Evolutionary conservation across 2,113 vertebrate genomes (phyloP).

Genomic region (Natator depressus): DNA sequence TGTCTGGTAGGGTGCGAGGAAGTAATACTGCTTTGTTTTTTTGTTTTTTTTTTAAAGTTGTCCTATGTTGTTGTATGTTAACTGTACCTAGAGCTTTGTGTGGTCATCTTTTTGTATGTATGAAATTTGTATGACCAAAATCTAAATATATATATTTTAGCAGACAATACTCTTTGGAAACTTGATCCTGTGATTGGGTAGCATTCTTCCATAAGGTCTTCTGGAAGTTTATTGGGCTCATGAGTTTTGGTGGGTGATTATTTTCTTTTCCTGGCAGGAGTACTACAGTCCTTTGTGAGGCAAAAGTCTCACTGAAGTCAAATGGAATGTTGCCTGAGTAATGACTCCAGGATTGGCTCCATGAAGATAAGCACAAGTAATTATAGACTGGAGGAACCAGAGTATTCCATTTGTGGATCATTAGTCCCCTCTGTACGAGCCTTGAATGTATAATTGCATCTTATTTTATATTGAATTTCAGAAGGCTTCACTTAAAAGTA

Average conservation of each 20-base stretch:
- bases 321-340: neutral
- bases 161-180: neutral
- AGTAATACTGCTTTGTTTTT: neutral
- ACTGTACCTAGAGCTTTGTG: neutral
- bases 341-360: neutral
- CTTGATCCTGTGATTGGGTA: neutral
- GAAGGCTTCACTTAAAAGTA: neutral
- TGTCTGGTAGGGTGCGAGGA: rapidly evolving
- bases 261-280: neutral
- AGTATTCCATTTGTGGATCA: neutral
- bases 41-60: neutral
- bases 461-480: neutral
- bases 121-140: neutral
- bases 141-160: neutral
- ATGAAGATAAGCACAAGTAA: neutral
- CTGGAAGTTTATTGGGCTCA: neutral
- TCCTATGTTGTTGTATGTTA: neutral
- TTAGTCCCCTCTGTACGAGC: rapidly evolving
- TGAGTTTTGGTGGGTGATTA: neutral
- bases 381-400: neutral
- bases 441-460: neutral
- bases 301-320: neutral
- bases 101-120: neutral
- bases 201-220: neutral
- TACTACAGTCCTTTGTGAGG: neutral